A percentile compares a stretch with the other conserved stretches of the same genome.
phyloP scores from a whole-genome alignment of 2,888 invertebrate species.

The Campaea margaritaria region DNA sequence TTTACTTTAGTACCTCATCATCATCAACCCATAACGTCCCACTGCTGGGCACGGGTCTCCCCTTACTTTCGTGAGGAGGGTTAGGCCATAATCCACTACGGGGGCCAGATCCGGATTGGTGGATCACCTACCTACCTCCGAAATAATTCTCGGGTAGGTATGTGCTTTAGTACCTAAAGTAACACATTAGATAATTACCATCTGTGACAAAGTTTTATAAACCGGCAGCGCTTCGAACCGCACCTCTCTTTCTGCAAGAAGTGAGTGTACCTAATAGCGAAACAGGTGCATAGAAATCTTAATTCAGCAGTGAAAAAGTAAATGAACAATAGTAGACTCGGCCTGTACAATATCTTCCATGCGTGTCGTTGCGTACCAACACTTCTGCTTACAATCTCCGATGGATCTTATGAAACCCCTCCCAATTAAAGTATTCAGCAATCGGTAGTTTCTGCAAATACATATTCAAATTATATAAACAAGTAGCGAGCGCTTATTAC shows the following conservation, averaged over 20 bases:
- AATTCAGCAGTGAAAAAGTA: constrained; percentile 12
- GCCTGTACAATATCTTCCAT: constrained; percentile 36
- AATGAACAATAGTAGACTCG: constrained; percentile 26
- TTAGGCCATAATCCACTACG: too few species aligned
- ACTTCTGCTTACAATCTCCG: constrained; percentile 10
- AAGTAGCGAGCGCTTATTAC: constrained; percentile 21
- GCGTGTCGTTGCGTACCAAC: constrained; percentile 37
- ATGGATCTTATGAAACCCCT: constrained; percentile 29
- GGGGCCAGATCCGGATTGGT: too few species aligned
- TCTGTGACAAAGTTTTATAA: too few species aligned
- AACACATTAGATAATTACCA: too few species aligned
- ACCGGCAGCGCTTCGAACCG: not conserved
- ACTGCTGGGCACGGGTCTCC: too few species aligned
- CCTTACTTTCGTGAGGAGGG: too few species aligned
- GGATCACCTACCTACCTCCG: too few species aligned
- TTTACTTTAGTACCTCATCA: too few species aligned
- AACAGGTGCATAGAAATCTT: constrained; percentile 25
- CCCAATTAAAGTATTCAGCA: constrained; percentile 21
- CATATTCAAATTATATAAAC: constrained; percentile 25
- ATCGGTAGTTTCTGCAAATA: constrained; percentile 7
- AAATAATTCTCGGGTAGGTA: too few species aligned
- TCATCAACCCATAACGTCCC: too few species aligned
- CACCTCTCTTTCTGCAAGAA: not conserved
- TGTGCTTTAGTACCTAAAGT: too few species aligned
- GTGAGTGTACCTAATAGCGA: too few species aligned